Evolutionary conservation across 2,797 vertebrate species (phyloP).

Genomic region (Okamejei kenojei): DNA sequence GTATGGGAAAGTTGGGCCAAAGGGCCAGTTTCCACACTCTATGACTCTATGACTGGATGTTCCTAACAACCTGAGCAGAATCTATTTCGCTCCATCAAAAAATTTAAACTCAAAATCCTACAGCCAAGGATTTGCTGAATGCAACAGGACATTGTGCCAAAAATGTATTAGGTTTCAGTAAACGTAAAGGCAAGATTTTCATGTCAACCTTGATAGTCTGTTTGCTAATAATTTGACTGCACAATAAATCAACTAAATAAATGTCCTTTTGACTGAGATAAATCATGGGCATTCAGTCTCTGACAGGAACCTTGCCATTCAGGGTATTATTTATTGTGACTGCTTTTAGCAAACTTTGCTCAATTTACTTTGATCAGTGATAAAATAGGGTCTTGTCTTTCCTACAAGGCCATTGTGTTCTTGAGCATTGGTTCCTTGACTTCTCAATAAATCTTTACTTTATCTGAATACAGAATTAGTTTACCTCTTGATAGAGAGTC

Average conservation of each 20-base stretch:
- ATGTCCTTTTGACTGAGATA: background rate
- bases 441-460: background rate
- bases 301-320: background rate
- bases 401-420: background rate
- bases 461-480: background rate
- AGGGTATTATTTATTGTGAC: background rate
- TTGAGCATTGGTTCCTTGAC: background rate
- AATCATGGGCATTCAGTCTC: background rate
- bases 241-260: background rate
- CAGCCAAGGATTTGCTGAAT: background rate
- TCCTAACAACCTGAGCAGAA: background rate
- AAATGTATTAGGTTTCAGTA: background rate
- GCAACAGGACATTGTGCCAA: background rate
- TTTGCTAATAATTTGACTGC: background rate
- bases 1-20: too few relatives aligned
- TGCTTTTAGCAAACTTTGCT: background rate
- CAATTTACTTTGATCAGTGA: background rate
- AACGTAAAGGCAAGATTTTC: background rate
- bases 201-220: background rate
- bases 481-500: background rate
- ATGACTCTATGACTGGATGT: background rate
- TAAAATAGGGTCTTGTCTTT: background rate
- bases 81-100: background rate
- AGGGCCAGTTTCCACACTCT: too few relatives aligned
- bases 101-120: background rate